phyloP scores from a whole-genome alignment of 2,113 vertebrate species.

The Pterocles orientalis region DNA sequence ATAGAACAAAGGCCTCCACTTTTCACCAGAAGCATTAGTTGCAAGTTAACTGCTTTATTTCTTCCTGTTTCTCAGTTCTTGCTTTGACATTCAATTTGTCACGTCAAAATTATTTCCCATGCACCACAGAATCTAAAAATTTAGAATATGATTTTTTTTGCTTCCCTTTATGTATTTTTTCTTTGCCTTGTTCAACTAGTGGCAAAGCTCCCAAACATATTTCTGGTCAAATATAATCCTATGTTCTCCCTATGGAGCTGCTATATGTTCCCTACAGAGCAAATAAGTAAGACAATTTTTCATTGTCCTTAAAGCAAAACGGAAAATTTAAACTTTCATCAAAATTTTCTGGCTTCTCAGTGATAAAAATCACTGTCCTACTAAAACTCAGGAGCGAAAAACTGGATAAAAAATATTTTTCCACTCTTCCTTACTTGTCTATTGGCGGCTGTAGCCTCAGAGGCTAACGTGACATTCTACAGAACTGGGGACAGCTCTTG shows the following conservation, averaged over 20 bases:
- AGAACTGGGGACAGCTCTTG: neutral
- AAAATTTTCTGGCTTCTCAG: neutral
- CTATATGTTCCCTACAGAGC: neutral
- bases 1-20: accelerated
- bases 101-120: neutral
- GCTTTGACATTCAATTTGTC: neutral
- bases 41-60: neutral
- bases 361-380: neutral
- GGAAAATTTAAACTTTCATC: neutral
- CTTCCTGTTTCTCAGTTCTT: neutral
- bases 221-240: neutral
- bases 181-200: neutral
- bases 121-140: neutral
- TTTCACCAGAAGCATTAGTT: neutral
- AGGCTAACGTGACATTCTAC: neutral
- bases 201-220: neutral
- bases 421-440: neutral
- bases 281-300: neutral
- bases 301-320: neutral
- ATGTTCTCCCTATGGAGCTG: no score
- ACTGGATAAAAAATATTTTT: neutral
- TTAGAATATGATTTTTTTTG: neutral
- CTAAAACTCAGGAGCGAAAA: neutral
- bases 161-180: neutral
- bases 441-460: neutral